Evolutionary conservation across 2,797 vertebrate genomes (phyloP).

Genomic region (Philypnodon macrostomus): DNA sequence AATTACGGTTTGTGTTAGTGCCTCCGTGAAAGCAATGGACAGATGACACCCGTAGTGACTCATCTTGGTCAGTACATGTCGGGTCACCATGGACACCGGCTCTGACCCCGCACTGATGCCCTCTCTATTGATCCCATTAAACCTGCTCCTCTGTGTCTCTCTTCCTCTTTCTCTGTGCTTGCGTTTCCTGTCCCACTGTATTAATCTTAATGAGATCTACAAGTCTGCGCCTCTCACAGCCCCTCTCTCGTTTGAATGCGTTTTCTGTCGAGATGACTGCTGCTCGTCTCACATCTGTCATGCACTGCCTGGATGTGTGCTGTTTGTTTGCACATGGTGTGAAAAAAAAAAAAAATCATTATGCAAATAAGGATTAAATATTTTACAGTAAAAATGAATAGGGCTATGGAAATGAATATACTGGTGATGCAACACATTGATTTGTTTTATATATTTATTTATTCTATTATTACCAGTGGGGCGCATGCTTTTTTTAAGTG

Average conservation of each 20-base stretch:
- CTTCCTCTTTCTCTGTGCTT: slow-evolving; percentile 28
- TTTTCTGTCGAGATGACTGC: slow-evolving; percentile 16
- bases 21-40: slow-evolving; percentile 17
- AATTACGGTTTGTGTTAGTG: slow-evolving; percentile 13
- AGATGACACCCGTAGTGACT: slow-evolving; percentile 57
- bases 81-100: slow-evolving; percentile 68
- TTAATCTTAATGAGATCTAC: slow-evolving; percentile 67
- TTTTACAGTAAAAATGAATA: slow-evolving; percentile 4
- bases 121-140: slow-evolving; percentile 72
- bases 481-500: too few species aligned
- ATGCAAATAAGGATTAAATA: slow-evolving; percentile 38
- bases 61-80: slow-evolving; percentile 52
- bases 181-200: slow-evolving; percentile 50
- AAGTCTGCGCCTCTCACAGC: slow-evolving; percentile 37
- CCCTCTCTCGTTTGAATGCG: slow-evolving; percentile 18
- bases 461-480: too few species aligned
- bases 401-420: slow-evolving; percentile 3
- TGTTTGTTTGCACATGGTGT: slow-evolving; percentile 31
- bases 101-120: slow-evolving; percentile 66
- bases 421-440: slow-evolving; percentile 1
- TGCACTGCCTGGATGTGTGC: slow-evolving; percentile 7
- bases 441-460: too few species aligned
- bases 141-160: slow-evolving; percentile 52
- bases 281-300: slow-evolving; percentile 11
- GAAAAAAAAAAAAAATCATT: slow-evolving; percentile 33